Evolutionary conservation across 2,113 vertebrate genomes (phyloP).

Genomic region (Jaculus jaculus): DNA sequence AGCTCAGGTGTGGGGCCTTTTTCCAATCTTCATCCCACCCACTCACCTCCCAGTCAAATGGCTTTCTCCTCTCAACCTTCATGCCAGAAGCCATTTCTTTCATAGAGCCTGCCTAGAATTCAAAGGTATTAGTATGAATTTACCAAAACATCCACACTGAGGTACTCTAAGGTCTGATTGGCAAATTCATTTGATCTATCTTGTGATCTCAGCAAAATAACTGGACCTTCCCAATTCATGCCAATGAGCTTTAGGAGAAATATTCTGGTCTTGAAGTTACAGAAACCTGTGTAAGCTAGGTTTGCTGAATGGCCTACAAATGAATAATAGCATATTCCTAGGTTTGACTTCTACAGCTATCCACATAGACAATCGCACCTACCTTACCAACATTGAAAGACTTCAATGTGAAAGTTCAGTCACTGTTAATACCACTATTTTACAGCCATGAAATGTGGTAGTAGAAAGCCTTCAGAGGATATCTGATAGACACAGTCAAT

Average conservation of each 20-base stretch:
- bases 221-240: not conserved
- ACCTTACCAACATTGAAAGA: not conserved
- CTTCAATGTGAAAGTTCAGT: not conserved
- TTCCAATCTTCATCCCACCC: not conserved
- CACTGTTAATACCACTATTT: not conserved
- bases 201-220: not conserved
- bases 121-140: not conserved
- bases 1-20: not conserved
- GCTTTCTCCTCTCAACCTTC: not conserved
- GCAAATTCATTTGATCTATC: not conserved
- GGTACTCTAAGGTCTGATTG: not conserved
- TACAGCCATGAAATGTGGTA: not conserved
- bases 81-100: not conserved
- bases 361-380: not conserved
- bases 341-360: not conserved
- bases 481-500: not conserved
- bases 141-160: not conserved
- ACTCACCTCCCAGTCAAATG: not conserved
- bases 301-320: not conserved
- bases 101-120: not conserved
- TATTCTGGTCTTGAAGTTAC: not conserved
- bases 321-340: not conserved
- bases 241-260: not conserved
- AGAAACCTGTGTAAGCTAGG: not conserved
- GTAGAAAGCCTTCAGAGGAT: not conserved